A percentile compares a stretch with the other conserved stretches of the same genome.
These are phyloP conservation scores for Pentamera pediparva DNA, from an alignment of 53 echinoderm and acorn worm species.

Conservation along the genomic window DNA sequence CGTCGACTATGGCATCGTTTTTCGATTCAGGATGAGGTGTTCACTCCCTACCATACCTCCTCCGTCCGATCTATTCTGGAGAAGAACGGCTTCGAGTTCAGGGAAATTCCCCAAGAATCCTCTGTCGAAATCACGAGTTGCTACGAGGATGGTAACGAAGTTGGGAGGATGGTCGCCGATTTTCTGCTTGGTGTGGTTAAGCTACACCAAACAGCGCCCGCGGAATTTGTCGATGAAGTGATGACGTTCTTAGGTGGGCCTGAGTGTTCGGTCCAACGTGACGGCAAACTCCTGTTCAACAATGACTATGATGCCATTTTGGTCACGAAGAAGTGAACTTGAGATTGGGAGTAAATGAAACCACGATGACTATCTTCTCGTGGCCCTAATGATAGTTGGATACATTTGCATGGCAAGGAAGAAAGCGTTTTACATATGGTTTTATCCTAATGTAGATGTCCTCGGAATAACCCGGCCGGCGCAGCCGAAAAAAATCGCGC, in stretches of 20 bases:
- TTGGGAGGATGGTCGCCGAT: slow-evolving; percentile 10
- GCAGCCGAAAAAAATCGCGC: too few species aligned
- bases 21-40: neutral
- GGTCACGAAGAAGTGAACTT: slow-evolving; percentile 2
- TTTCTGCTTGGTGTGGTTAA: slow-evolving; percentile 8
- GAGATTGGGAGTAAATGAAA: too few species aligned
- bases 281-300: slow-evolving; percentile 12
- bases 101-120: slow-evolving; percentile 2
- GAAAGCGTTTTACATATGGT: too few species aligned
- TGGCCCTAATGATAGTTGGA: too few species aligned
- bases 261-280: slow-evolving; percentile 6
- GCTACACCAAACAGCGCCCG: neutral
- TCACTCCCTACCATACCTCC: neutral
- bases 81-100: neutral
- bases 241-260: slow-evolving; percentile 17
- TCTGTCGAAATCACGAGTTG: slow-evolving; percentile 27
- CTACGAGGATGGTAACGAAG: neutral
- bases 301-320: slow-evolving; percentile 40
- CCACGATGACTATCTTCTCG: too few species aligned
- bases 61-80: slow-evolving; percentile 5
- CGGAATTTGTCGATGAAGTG: slow-evolving; percentile 1
- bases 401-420: too few species aligned
- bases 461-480: too few species aligned
- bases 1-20: slow-evolving; percentile 6
- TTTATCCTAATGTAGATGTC: too few species aligned